These are phyloP conservation scores for Sphaerophoria rueppellii DNA, from an alignment of 2,888 invertebrate genomes.

Conservation along the genomic window DNA sequence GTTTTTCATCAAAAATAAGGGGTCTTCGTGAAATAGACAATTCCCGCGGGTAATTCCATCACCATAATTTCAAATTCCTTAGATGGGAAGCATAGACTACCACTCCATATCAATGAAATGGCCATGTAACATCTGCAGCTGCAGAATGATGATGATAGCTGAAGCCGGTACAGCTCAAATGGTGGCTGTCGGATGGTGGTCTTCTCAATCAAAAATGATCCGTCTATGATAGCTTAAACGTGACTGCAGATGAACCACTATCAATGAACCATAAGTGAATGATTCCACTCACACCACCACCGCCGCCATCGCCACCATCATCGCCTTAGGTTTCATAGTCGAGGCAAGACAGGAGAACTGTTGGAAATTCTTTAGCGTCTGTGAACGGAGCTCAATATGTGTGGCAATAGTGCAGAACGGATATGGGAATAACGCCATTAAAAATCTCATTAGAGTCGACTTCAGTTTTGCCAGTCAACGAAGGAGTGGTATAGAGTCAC, in stretches of 20 bases:
- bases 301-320: not conserved
- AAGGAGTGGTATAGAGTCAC: conserved; percentile 31
- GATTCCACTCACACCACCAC: conserved; percentile 45
- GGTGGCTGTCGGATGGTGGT: conserved; percentile 49
- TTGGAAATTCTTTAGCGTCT: conserved; percentile 26
- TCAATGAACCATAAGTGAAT: conserved; percentile 68
- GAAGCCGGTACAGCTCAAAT: conserved; percentile 23
- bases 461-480: not conserved
- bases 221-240: conserved; percentile 66
- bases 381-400: conserved; percentile 12
- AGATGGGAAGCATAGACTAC: not conserved
- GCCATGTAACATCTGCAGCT: conserved; percentile 56
- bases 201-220: conserved; percentile 66
- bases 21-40: conserved; percentile 23
- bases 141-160: not conserved
- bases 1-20: conserved; percentile 41
- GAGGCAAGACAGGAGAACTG: not conserved
- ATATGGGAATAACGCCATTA: conserved; percentile 51
- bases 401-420: conserved; percentile 58
- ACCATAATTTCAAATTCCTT: conserved; percentile 36
- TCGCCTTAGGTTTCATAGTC: not conserved
- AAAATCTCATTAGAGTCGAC: not conserved
- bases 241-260: conserved; percentile 60
- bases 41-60: conserved; percentile 66
- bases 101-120: conserved; percentile 4